Percentiles rank a stretch among this genome's conserved stretches.
These are phyloP conservation scores for Sciaenops ocellatus DNA, from an alignment of 2,797 vertebrate genomes.

Conservation along the genomic window DNA sequence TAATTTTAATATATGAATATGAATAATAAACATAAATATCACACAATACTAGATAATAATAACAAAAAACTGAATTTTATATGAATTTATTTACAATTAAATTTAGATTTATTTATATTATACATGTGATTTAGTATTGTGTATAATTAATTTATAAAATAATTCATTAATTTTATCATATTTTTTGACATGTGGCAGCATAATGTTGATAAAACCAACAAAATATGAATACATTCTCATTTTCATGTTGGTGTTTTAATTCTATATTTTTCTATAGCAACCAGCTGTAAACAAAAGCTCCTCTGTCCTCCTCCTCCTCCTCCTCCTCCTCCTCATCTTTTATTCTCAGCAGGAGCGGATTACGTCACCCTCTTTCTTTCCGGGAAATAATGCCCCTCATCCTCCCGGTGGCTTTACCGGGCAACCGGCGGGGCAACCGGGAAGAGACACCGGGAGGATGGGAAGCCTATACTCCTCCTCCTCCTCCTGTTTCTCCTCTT, in stretches of 20 bases:
- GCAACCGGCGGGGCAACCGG: constrained; percentile 46
- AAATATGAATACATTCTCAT: background rate
- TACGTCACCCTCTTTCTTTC: constrained; percentile 67
- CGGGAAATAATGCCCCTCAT: constrained; percentile 68
- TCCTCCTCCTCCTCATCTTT: constrained; percentile 42
- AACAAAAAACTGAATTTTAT: background rate
- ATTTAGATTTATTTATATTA: background rate
- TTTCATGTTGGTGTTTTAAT: background rate
- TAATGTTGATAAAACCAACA: background rate
- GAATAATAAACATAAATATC: background rate
- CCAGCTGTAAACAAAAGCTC: constrained; percentile 17
- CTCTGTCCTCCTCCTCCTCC: constrained; percentile 10
- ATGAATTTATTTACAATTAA: background rate
- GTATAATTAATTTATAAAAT: background rate
- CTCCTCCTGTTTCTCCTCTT: background rate
- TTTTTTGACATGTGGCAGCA: background rate
- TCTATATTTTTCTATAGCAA: background rate
- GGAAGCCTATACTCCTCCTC: constrained; percentile 27
- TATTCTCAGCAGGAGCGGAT: constrained; percentile 42
- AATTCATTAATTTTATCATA: background rate
- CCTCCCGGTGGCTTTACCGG: constrained; percentile 46
- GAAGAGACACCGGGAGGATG: constrained; percentile 31
- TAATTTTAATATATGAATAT: background rate
- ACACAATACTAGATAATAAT: too few species aligned
- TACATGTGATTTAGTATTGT: background rate